Base-by-base conservation (phyloP, 1,140 invertebrate species). In the Drosophila erecta region DNA sequence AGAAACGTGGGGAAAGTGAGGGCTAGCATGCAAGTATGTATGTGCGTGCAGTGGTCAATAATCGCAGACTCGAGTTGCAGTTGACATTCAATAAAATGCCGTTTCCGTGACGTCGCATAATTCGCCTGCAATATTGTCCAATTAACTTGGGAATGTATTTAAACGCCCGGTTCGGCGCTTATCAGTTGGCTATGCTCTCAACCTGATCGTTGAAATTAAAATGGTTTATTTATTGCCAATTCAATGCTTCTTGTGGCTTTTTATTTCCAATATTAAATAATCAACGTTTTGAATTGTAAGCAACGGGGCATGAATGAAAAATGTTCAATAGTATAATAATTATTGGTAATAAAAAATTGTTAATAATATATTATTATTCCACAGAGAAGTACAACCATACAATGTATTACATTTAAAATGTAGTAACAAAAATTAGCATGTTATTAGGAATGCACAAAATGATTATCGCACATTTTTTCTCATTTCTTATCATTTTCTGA, bases 81-180 rank as follows among this genome's bases (percentile, higher is more conserved):
- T 61, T 53, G 47, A 49, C 37, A 24, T 44, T 75, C 71, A 43
- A 55, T 58, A 44, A 56, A 65, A 64, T 58, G 22, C 20, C 22
- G 53, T 38, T 77, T 76, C 60, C 70, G 70, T 86, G 81, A 78
- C 83, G 75, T 65, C 65, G 70, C 70, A 64, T 80, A 55, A 57
- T 81, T 78, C 55, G 57, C 47, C 40, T 72, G 59, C 54, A 78
- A 51, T 51, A 35, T 77, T 70, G 37, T 51, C 55, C 33, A 79
- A 70, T 56, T 46, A 53, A 74, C 62, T 80, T 14, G 44, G 66
- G 37, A 66, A 58, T 76, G 43, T 54, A 47, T 78, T 71, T 74
- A 69, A 65, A 76, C 64, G 49, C 66, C 44, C 66, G 58, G 70
- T 76, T 72, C 72, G 61, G 49, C 58, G 70, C 64, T 83, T 89